These are phyloP conservation scores for Malacosoma neustria DNA, from an alignment of 2,888 invertebrate species.

Conservation along the genomic window DNA sequence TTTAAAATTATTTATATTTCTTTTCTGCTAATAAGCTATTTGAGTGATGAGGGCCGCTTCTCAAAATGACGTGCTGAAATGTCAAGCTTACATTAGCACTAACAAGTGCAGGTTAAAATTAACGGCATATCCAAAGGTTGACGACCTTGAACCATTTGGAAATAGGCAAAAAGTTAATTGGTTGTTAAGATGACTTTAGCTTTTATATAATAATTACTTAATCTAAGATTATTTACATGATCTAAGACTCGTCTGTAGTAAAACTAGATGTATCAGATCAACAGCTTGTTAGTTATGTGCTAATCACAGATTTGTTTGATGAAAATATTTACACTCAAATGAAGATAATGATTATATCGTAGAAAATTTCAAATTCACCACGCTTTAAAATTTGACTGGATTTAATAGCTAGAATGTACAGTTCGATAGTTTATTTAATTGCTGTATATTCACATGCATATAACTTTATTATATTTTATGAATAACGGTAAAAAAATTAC, in stretches of 20 bases:
- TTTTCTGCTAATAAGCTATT: neutral
- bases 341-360: too few relatives aligned
- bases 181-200: neutral
- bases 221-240: neutral
- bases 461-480: too few relatives aligned
- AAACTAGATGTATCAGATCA: neutral
- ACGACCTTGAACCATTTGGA: neutral
- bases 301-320: too few relatives aligned
- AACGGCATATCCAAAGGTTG: neutral
- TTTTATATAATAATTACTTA: too few relatives aligned
- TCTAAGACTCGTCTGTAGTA: neutral
- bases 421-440: too few relatives aligned
- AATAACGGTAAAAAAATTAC: too few relatives aligned
- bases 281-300: neutral
- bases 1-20: too few relatives aligned
- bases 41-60: neutral
- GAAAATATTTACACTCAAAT: too few relatives aligned
- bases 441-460: too few relatives aligned
- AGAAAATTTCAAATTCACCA: too few relatives aligned
- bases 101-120: neutral
- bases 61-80: neutral
- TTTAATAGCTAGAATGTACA: too few relatives aligned
- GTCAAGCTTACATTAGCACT: neutral
- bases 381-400: too few relatives aligned
- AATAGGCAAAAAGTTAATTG: neutral